Evolutionary conservation across 2,888 invertebrate species (phyloP).

Genomic region (Choristoneura rosaceana): DNA sequence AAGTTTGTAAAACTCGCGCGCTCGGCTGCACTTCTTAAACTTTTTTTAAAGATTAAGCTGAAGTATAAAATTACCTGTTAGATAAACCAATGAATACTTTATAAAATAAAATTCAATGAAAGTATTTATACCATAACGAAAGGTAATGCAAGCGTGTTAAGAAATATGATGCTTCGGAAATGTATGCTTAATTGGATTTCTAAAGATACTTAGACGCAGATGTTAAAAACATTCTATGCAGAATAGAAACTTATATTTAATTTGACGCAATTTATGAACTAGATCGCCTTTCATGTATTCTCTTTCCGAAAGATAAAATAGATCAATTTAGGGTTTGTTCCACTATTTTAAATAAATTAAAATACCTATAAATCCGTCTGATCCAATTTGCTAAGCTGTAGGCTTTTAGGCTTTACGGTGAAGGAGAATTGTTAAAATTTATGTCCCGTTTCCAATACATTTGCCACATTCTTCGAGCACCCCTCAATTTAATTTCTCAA

Average conservation of each 20-base stretch:
- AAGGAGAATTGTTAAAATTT: background rate
- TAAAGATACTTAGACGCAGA: slow-evolving; percentile 1
- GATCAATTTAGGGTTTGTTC: background rate
- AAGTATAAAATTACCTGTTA: slow-evolving; percentile 21
- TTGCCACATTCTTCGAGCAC: background rate
- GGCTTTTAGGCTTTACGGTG: too few species aligned
- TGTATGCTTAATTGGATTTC: slow-evolving; percentile 9
- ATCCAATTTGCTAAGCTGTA: too few species aligned
- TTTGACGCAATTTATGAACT: background rate
- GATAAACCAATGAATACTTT: background rate
- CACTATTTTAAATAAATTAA: too few species aligned
- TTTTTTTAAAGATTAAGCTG: slow-evolving; percentile 8
- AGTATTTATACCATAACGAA: background rate
- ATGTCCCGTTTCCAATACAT: background rate
- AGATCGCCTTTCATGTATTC: background rate
- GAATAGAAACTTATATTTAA: background rate
- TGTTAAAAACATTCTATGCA: background rate
- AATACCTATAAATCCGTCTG: too few species aligned
- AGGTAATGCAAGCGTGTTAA: background rate
- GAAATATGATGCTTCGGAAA: slow-evolving; percentile 11
- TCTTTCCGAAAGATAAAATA: background rate
- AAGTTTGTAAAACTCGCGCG: slow-evolving; percentile 20
- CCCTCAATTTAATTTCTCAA: background rate
- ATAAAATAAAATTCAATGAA: background rate
- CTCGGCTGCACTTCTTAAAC: slow-evolving; percentile 21